Evolutionary conservation across 1,140 invertebrate species (phyloP), one percentile per base, ranked within the genome.

Genomic region (Elysia chlorotica): DNA sequence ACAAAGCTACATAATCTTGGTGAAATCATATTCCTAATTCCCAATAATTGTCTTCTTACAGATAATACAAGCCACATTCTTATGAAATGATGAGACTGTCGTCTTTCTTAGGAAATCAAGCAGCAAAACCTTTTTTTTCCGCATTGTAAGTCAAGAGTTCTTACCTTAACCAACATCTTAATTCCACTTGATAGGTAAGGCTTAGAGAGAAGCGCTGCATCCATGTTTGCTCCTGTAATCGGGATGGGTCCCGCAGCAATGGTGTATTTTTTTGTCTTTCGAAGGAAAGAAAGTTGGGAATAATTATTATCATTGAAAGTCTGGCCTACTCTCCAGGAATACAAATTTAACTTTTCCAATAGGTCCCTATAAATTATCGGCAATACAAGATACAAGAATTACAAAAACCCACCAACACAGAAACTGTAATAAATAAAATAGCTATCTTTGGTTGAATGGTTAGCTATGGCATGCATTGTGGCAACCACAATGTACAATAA

Each of bases 141-240:
- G n/a, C 10, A 14, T 48, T 48, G 41, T 14, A 14, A n/a, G 10
- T 48, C n/a, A 14, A 23, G 6, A 21, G 30, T 10, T 28, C 14
- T 37, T 70, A 70, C 67, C 67, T 70, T 70, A 28, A 70, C 48
- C 28, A 70, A 56, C 35, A 70, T 23, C 17, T 25, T 70, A 17
- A 70, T 70, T 2, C 56, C 56, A 59, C 31, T 70, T 14, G 53
- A 35, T 56, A 70, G 57, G 28, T 57, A 70, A 36, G 67, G 67
- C 36, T 59, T 36, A 1, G 67, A 23, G 23, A 70, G 59, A 4
- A 59, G 53, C 17, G 56, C 65, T 28, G n/a, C 59, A 1, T 57
- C 67, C 4, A 25, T 53, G 19, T 19, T 3, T 10, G 28, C 54
- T 28, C 37, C 25, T 57, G 36, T 70, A 4, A 38, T 23, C 14